Evolutionary conservation across 2,888 invertebrate genomes (phyloP).

Genomic region (Noctua fimbriata): DNA sequence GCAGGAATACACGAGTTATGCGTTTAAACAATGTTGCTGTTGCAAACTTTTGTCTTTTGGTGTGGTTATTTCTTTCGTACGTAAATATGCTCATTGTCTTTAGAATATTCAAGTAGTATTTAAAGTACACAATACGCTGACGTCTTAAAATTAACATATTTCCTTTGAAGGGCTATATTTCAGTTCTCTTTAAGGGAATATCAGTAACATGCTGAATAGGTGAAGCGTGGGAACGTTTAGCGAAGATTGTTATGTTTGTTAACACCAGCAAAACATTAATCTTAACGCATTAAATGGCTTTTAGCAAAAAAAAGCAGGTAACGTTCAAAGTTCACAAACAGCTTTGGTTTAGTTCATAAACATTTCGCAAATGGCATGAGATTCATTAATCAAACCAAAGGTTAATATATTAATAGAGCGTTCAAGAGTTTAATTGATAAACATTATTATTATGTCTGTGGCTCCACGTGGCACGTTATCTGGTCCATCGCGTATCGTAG

Average conservation of each 20-base stretch:
- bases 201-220: neutral
- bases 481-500: conserved; percentile 45
- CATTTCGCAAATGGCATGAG: conserved; percentile 7
- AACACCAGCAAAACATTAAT: neutral
- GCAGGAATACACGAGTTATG: neutral
- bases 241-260: neutral
- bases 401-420: conserved; percentile 38
- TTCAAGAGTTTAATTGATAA: conserved; percentile 36
- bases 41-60: neutral
- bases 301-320: neutral
- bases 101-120: neutral
- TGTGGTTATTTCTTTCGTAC: conserved; percentile 16
- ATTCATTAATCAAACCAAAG: conserved; percentile 32
- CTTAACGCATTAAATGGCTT: neutral
- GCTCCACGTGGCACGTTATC: conserved; percentile 55
- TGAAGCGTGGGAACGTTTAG: neutral
- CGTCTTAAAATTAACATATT: neutral
- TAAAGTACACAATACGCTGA: neutral
- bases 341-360: neutral
- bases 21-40: neutral
- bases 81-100: neutral
- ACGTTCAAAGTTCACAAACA: neutral
- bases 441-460: conserved; percentile 27
- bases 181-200: neutral
- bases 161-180: conserved; percentile 19